Conservation (phyloP, 35 echinoderm and acorn worm species). For the Diadema setosum region DNA sequence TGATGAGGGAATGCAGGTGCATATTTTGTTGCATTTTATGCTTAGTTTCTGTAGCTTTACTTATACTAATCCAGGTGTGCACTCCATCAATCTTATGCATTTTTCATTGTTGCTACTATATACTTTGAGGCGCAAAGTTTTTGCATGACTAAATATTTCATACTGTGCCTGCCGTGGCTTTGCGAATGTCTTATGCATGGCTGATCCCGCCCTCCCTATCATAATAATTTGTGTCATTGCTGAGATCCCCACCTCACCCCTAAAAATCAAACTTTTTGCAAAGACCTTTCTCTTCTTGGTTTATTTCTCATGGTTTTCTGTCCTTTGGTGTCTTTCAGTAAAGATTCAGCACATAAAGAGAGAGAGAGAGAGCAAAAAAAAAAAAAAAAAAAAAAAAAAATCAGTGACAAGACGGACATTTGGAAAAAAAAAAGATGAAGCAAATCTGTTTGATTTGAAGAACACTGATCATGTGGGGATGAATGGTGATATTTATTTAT, state of each 20-base stretch:
- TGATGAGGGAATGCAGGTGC: too few relatives aligned
- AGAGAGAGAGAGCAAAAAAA: too few relatives aligned
- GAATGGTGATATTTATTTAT: background rate
- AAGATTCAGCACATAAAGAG: too few relatives aligned
- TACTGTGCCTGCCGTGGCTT: background rate
- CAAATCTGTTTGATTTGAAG: background rate
- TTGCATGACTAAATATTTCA: background rate
- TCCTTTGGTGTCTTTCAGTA: background rate
- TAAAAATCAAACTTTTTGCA: background rate
- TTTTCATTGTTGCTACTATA: background rate
- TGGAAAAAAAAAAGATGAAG: background rate
- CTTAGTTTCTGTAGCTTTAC: too few relatives aligned
- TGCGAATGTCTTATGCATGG: background rate
- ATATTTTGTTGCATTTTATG: too few relatives aligned
- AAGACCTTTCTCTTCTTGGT: background rate
- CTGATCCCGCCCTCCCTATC: background rate
- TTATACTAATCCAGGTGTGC: too few relatives aligned
- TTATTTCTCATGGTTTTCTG: background rate
- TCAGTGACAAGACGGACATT: background rate
- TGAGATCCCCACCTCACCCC: background rate
- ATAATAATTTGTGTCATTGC: background rate
- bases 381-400: too few relatives aligned
- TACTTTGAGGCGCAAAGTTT: background rate
- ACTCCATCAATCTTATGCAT: too few relatives aligned
- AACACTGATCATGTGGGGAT: constrained; percentile 16